Evolutionary conservation across 2,888 invertebrate species (phyloP), one percentile per base, ranked within the genome.

Genomic region (Caprella mutica): DNA sequence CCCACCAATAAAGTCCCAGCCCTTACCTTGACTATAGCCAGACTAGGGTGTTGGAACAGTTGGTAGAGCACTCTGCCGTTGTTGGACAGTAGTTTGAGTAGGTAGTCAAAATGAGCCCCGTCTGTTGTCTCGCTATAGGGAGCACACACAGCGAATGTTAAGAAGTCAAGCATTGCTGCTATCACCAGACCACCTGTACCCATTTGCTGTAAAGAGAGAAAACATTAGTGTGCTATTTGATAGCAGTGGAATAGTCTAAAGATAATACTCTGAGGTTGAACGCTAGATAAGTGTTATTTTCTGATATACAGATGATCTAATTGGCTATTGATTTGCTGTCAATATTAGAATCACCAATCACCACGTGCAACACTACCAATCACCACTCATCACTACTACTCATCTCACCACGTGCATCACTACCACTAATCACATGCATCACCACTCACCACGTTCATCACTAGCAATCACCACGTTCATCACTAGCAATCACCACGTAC

Each of bases 81-180:
- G 53, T 84, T 82, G 4, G 98, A 92, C 1, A 97, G 94, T 82
- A 97, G 83, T 74, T 92, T 90, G 24, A 97, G 75, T 53, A 97
- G 77, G 67, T 82, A 82, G 73, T 98, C 97, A 73, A 94, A 94
- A 71, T 91, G 90, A 70, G 88, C 88, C 52, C 93, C 92, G 70
- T 96, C 93, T 0, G 98, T 98, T 4, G 98, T 99, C 76, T 99
- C 98, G 70, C 93, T 92, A 76, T 97, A 98, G 4, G 98, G 98
- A 65, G 96, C 92, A 76, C 98, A 99, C 40, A 98, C 78, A 3
- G 94, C 86, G 76, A 96, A 98, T 38, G 97, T 98, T 65, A 98
- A 77, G 71, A 99, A 91, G 75, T 98, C 98, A 71, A 98, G 77
- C 94, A 99, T 94, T 65, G 94, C 90, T 29, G 94, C 87, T 65